Evolutionary conservation across 2,113 vertebrate species (phyloP), one percentile per base, ranked within the genome.

Genomic region (Notiomystis cincta): DNA sequence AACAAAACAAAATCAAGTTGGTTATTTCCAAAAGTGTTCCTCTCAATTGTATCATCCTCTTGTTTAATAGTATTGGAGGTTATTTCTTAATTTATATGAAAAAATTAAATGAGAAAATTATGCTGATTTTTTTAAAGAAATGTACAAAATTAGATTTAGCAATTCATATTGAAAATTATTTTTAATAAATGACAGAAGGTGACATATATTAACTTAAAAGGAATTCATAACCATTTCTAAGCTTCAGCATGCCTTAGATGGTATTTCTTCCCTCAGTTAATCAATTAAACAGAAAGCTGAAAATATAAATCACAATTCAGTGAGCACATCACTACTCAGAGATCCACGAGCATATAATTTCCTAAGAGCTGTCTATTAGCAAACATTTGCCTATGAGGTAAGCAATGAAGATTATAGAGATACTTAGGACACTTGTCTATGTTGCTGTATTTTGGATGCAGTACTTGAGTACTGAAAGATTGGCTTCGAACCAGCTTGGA

Each of bases 401-500:
- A 94, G 23, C 21, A 96, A 72, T 72, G 60, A 75, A 92, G 58
- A 97, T 58, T 56, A 90, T 60, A 93, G 72, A 90, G 37, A 97
- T 98, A 99, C 99, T 98, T 97, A 93, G 98, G 66, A 97, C 98
- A 98, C 89, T 99, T 98, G 79, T 99, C 99, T 83, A 98, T 96
- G 96, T 97, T 98, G 96, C 97, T 91, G 70, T 99, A 98, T 98
- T 99, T 99, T 81, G 98, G 97, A 21, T 98, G 98, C 15, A 98
- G 98, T 28, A 98, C 98, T 97, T 99, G 99, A 97, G 98, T 99
- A 97, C 98, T 99, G 95, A 99, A 99, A 57, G 99, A 99, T 31
- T 99, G 98, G 95, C 99, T 99, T 96, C 99, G 98, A 69, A 98
- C 98, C 95, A 99, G 95, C 97, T 99, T 99, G 82, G 98, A 98